These are phyloP conservation scores for Acanthacorydalis orientalis DNA, from an alignment of 2,888 invertebrate genomes.

Conservation along the genomic window DNA sequence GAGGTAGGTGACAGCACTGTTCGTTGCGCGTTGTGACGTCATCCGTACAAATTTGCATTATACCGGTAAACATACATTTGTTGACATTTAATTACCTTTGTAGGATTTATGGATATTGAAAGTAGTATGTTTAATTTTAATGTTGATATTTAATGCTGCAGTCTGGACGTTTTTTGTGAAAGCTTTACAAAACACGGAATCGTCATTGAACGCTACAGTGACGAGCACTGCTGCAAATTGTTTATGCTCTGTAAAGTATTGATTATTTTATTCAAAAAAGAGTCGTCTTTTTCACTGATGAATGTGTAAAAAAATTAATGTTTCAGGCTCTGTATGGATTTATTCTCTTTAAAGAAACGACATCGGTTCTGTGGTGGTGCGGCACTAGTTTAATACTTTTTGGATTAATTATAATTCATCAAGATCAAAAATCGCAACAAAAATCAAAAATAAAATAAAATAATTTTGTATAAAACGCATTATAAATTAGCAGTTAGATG, in stretches of 20 bases:
- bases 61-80: not conserved
- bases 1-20: slow-evolving; percentile 15
- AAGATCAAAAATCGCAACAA: not conserved
- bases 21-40: slow-evolving; percentile 2
- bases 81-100: slow-evolving; percentile 15
- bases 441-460: not conserved
- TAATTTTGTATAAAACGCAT: too few species aligned
- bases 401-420: slow-evolving; percentile 46
- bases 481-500: too few species aligned
- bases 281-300: not conserved
- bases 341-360: slow-evolving; percentile 49
- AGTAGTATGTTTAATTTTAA: slow-evolving; percentile 26
- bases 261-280: too few species aligned
- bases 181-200: slow-evolving; percentile 37
- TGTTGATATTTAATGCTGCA: slow-evolving; percentile 41
- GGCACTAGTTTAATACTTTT: slow-evolving; percentile 52
- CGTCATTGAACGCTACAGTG: slow-evolving; percentile 44
- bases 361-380: slow-evolving; percentile 51
- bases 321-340: slow-evolving; percentile 56
- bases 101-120: slow-evolving; percentile 20
- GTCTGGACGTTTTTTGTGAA: slow-evolving; percentile 44
- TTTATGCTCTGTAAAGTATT: slow-evolving; percentile 35
- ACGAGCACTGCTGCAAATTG: slow-evolving; percentile 46
- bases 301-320: slow-evolving; percentile 9
- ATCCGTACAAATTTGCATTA: slow-evolving; percentile 1